Percentiles rank a stretch among this genome's conserved stretches.
These are phyloP conservation scores for Cataglyphis livida DNA, from an alignment of 2,888 invertebrate species.

Conservation along the genomic window DNA sequence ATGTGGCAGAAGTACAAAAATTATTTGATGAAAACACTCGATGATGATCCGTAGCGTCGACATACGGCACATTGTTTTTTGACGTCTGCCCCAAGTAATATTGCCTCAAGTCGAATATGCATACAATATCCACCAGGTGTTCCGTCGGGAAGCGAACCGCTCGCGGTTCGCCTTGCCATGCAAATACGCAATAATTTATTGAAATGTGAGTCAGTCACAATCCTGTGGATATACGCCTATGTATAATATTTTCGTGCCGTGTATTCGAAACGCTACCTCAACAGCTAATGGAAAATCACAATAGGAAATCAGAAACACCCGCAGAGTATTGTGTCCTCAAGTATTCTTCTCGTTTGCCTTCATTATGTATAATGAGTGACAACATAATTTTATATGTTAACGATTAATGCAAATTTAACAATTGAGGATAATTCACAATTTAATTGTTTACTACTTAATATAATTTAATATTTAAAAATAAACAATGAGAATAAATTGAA, in stretches of 20 bases:
- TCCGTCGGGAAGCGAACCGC: constrained; percentile 70
- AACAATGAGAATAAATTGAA: not conserved
- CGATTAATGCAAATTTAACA: not conserved
- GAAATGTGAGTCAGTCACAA: constrained; percentile 75
- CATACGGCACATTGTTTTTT: constrained; percentile 71
- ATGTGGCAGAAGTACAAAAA: not conserved
- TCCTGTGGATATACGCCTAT: constrained; percentile 61
- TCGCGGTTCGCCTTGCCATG: constrained; percentile 78
- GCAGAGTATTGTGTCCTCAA: not conserved
- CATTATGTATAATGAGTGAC: not conserved
- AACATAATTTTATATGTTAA: not conserved
- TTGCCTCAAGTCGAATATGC: constrained; percentile 62
- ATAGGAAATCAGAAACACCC: constrained; percentile 15
- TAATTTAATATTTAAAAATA: not conserved
- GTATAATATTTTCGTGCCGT: constrained; percentile 70
- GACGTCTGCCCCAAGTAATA: constrained; percentile 68
- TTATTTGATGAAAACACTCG: constrained; percentile 52
- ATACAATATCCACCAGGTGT: constrained; percentile 77
- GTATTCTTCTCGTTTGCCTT: not conserved
- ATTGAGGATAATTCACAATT: not conserved
- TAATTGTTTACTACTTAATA: not conserved
- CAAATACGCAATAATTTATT: constrained; percentile 79
- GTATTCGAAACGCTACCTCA: constrained; percentile 55
- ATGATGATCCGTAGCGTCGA: constrained; percentile 66
- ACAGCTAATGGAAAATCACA: constrained; percentile 47